A percentile compares a stretch with the other conserved stretches of the same genome.
These are phyloP conservation scores for Tachypleus tridentatus DNA, from an alignment of 1,140 invertebrate species.

Conservation along the genomic window DNA sequence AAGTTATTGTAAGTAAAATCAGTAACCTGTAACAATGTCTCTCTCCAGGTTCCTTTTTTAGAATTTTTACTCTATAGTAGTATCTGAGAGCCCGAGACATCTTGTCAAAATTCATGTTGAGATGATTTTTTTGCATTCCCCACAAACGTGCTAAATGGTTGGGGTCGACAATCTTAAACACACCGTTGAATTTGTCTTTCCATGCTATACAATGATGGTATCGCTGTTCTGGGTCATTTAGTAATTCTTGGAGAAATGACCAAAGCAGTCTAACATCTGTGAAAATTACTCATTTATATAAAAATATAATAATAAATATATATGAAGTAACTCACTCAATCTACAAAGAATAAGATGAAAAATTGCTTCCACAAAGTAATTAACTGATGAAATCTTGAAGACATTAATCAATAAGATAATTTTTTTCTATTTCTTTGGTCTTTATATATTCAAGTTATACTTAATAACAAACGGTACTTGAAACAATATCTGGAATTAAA, in stretches of 20 bases:
- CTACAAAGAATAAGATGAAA: too few relatives aligned
- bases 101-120: conserved; percentile 99
- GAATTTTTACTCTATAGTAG: conserved; percentile 95
- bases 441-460: too few relatives aligned
- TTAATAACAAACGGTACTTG: too few relatives aligned
- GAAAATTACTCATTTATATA: background rate
- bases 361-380: too few relatives aligned
- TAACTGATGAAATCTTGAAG: too few relatives aligned
- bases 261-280: conserved; percentile 84
- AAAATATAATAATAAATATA: too few relatives aligned
- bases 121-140: conserved; percentile 97
- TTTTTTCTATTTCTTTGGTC: too few relatives aligned
- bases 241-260: conserved; percentile 88
- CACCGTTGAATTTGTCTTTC: conserved; percentile 83
- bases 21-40: conserved; percentile 80
- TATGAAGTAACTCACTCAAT: too few relatives aligned
- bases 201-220: conserved; percentile 82
- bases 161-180: conserved; percentile 91
- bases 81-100: conserved; percentile 94
- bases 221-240: conserved; percentile 78
- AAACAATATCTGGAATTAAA: too few relatives aligned
- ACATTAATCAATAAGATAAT: too few relatives aligned
- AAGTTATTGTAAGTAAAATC: too few relatives aligned
- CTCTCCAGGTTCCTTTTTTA: conserved; percentile 94
- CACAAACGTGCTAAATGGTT: conserved; percentile 85